phyloP scores from a whole-genome alignment of 2,797 vertebrate species.

The Sylvilagus floridanus region DNA sequence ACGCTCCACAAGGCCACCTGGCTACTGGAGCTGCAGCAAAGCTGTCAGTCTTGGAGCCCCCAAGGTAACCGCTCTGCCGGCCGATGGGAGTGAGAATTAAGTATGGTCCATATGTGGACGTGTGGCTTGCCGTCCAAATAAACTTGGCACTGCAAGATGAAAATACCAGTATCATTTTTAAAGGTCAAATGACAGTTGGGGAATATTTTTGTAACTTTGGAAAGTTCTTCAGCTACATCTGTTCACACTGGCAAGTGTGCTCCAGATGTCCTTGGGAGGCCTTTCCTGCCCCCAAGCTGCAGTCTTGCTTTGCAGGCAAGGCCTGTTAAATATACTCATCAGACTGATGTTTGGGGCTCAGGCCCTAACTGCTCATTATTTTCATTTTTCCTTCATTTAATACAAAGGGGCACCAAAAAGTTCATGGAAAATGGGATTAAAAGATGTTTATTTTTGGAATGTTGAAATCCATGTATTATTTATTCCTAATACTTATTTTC shows the following conservation, averaged over 20 bases:
- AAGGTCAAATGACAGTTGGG: constrained; percentile 75
- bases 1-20: background rate
- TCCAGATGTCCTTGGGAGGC: background rate
- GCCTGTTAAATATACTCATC: background rate
- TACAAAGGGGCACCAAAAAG: too few relatives aligned
- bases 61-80: background rate
- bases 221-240: constrained; percentile 64
- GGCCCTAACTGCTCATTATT: background rate
- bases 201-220: constrained; percentile 67
- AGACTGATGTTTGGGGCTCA: background rate
- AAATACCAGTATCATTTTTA: constrained; percentile 74
- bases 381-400: background rate
- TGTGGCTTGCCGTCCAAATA: constrained; percentile 51
- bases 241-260: background rate
- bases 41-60: background rate
- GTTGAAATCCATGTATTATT: too few relatives aligned
- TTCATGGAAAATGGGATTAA: too few relatives aligned
- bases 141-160: constrained; percentile 51
- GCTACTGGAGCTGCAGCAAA: accelerated
- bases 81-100: background rate
- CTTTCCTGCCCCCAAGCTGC: background rate
- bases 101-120: constrained; percentile 16
- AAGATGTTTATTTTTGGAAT: too few relatives aligned
- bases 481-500: too few relatives aligned
- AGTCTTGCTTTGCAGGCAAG: background rate